Conservation (phyloP, 2,797 vertebrate species). For the Catharus ustulatus region DNA sequence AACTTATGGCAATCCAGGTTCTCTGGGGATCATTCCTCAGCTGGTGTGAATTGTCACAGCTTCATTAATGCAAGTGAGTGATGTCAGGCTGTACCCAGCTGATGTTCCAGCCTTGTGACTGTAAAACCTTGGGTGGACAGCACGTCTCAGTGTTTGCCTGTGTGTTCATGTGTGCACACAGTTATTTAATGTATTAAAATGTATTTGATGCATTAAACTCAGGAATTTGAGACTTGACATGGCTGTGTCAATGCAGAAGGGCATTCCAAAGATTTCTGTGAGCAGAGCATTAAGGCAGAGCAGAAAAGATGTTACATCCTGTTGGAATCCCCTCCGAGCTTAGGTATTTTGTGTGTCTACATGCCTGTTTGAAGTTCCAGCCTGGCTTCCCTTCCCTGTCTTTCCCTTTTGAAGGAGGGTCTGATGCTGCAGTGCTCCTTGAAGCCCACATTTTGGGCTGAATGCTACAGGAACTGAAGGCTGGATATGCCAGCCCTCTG, state of each 20-base stretch:
- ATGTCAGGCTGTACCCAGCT: background rate
- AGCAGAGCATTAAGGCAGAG: background rate
- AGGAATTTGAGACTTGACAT: accelerated
- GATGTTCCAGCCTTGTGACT: background rate
- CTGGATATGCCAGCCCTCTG: background rate
- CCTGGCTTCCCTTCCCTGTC: background rate
- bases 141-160: background rate
- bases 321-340: background rate
- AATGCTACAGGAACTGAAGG: accelerated
- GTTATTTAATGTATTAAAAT: background rate
- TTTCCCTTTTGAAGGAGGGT: background rate
- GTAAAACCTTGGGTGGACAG: background rate
- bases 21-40: background rate
- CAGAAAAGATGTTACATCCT: background rate
- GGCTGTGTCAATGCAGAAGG: accelerated
- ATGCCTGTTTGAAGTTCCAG: background rate
- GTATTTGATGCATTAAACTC: accelerated
- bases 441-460: background rate
- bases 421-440: background rate
- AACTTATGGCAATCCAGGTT: background rate
- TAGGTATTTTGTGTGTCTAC: accelerated
- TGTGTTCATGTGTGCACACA: accelerated
- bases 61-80: background rate
- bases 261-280: background rate
- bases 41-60: slow-evolving; percentile 1